Conservation (phyloP, 2,113 vertebrate species). For the Ophthalmolycus amberensis region DNA sequence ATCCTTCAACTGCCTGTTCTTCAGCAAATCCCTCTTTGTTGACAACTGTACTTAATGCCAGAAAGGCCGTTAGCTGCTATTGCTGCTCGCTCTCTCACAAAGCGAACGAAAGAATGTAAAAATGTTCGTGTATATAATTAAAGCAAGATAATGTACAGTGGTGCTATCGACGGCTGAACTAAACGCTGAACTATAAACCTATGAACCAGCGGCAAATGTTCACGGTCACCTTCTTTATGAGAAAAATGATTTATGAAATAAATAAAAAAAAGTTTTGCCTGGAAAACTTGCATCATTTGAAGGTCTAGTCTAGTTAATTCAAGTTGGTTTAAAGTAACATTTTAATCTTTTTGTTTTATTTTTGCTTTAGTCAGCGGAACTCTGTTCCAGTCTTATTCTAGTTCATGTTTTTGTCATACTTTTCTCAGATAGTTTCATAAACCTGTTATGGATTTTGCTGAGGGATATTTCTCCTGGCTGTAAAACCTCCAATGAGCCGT, state of each 20-base stretch:
- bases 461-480: not conserved
- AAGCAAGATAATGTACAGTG: not conserved
- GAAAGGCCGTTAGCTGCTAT: conserved; percentile 9
- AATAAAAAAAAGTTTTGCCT: no score
- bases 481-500: not conserved
- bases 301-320: no score
- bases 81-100: not conserved
- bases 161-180: not conserved
- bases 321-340: not conserved
- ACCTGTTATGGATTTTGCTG: no score
- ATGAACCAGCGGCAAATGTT: not conserved
- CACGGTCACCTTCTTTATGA: no score
- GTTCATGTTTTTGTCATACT: no score
- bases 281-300: no score
- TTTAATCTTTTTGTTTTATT: no score
- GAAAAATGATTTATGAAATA: no score
- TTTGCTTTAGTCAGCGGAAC: no score
- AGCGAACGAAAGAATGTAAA: not conserved
- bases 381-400: no score
- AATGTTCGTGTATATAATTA: not conserved
- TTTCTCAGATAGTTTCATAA: no score
- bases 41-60: conserved; percentile 52
- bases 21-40: conserved; percentile 54
- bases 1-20: conserved; percentile 47
- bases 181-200: not conserved